Evolutionary conservation across 2,888 invertebrate genomes (phyloP).

Genomic region (Luperina testacea): DNA sequence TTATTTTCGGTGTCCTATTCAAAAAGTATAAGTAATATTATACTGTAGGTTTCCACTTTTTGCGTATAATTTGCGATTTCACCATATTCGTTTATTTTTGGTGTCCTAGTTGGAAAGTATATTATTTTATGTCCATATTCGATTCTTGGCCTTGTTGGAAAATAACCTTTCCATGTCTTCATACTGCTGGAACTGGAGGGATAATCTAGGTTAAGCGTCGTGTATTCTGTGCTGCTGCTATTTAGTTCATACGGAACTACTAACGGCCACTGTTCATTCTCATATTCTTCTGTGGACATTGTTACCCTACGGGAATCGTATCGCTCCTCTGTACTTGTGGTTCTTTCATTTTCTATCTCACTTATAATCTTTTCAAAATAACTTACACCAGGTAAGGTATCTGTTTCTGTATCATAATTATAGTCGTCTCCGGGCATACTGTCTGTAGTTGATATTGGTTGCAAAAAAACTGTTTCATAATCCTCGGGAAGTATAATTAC

Average conservation of each 20-base stretch:
- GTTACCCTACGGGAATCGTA: neutral
- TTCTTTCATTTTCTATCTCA: conserved; percentile 12
- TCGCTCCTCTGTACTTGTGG: neutral
- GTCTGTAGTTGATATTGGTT: conserved; percentile 18
- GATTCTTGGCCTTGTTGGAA: conserved; percentile 25
- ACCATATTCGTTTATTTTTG: neutral
- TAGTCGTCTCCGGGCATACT: neutral
- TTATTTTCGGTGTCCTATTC: neutral
- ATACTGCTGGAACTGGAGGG: neutral
- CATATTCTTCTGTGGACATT: conserved; percentile 11
- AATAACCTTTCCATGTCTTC: conserved; percentile 55
- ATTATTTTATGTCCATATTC: conserved; percentile 16
- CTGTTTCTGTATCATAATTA: conserved; percentile 1
- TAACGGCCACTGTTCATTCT: conserved; percentile 31
- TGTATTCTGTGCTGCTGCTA: conserved; percentile 36
- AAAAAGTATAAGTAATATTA: conserved; percentile 27
- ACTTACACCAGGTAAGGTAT: neutral
- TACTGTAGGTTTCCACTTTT: neutral
- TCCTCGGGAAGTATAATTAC: conserved; percentile 67
- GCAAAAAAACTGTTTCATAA: conserved; percentile 56
- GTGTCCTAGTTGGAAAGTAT: conserved; percentile 26
- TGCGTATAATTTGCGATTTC: neutral
- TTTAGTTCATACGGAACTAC: conserved; percentile 11
- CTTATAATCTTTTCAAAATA: neutral
- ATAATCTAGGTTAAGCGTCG: neutral